These are phyloP conservation scores for Smithornis capensis DNA, from an alignment of 2,113 vertebrate genomes.

Conservation along the genomic window DNA sequence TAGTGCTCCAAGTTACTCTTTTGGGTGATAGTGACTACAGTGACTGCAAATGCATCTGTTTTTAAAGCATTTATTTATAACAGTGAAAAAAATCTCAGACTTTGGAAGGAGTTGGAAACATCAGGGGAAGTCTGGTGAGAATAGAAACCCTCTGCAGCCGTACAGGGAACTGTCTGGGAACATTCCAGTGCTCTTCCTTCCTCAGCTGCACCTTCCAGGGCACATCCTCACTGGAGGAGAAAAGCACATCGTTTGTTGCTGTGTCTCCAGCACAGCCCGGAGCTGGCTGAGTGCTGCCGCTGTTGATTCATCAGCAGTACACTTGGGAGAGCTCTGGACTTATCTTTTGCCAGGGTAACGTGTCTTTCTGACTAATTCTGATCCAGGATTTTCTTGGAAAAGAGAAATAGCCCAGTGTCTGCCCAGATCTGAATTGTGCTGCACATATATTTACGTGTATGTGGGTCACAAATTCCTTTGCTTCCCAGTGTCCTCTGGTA, in stretches of 20 bases:
- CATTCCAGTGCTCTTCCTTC: background rate
- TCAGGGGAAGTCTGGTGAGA: background rate
- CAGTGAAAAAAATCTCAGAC: background rate
- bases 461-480: slow-evolving; percentile 4
- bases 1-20: background rate
- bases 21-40: background rate
- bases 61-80: background rate
- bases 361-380: slow-evolving; percentile 23
- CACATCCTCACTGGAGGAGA: background rate
- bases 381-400: slow-evolving; percentile 36
- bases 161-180: background rate
- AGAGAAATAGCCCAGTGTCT: background rate
- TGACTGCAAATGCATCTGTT: background rate
- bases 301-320: slow-evolving; percentile 39
- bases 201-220: background rate
- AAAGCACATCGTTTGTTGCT: background rate
- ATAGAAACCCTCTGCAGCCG: background rate
- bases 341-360: background rate
- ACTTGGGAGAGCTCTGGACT: slow-evolving; percentile 58
- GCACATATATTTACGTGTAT: background rate
- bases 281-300: background rate
- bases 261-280: background rate
- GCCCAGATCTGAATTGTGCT: background rate
- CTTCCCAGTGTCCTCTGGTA: background rate
- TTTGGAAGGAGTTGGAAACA: background rate